Evolutionary conservation across 2,888 invertebrate species (phyloP).

Genomic region (Lasioglossum pauxillum): DNA sequence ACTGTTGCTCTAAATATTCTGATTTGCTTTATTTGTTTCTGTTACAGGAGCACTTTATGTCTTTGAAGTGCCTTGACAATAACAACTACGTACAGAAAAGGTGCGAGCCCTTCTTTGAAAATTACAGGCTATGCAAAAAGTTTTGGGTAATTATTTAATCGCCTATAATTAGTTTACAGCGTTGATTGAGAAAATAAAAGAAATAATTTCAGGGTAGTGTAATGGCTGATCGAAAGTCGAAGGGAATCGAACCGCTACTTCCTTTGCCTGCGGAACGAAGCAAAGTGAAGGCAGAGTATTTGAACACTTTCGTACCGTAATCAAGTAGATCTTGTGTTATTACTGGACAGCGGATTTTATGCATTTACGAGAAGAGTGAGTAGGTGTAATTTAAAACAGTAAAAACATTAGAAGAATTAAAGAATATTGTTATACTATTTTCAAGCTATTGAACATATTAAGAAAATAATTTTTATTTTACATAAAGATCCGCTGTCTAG

Average conservation of each 20-base stretch:
- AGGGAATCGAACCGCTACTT: slow-evolving; percentile 88
- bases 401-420: too few species aligned
- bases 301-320: slow-evolving; percentile 64
- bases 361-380: too few species aligned
- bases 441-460: too few species aligned
- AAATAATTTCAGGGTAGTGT: slow-evolving; percentile 86
- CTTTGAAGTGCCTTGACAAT: slow-evolving; percentile 89
- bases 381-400: too few species aligned
- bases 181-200: background rate
- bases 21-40: slow-evolving; percentile 43
- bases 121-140: slow-evolving; percentile 91
- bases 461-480: too few species aligned
- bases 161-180: background rate
- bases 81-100: slow-evolving; percentile 88
- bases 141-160: slow-evolving; percentile 90
- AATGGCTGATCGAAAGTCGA: slow-evolving; percentile 86
- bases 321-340: background rate
- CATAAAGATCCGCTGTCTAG: too few species aligned
- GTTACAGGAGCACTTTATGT: slow-evolving; percentile 89
- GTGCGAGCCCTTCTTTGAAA: slow-evolving; percentile 89
- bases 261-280: slow-evolving; percentile 90
- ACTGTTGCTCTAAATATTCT: background rate
- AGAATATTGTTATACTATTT: too few species aligned
- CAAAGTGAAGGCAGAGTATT: slow-evolving; percentile 88
- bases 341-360: too few species aligned